Evolutionary conservation across 2,888 invertebrate species (phyloP).

Genomic region (Sminthurides aquaticus): DNA sequence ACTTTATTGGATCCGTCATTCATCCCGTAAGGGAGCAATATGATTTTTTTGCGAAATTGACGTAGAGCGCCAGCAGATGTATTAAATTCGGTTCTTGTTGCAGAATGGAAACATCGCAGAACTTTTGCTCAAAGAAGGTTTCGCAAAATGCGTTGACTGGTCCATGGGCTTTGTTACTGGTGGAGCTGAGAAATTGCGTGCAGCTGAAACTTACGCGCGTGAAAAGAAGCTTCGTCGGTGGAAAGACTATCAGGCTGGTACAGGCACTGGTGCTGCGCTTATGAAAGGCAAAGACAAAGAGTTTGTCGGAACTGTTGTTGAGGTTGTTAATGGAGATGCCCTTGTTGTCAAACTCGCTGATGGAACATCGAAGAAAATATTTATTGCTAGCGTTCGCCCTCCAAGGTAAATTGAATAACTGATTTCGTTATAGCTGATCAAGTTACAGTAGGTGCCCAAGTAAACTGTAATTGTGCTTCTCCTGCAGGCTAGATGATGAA

Average conservation of each 20-base stretch:
- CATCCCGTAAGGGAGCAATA: constrained; percentile 78
- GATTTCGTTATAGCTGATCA: no score
- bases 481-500: constrained; percentile 31
- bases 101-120: constrained; percentile 84
- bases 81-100: constrained; percentile 30
- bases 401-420: constrained; percentile 78
- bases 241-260: constrained; percentile 79
- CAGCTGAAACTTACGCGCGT: constrained; percentile 80
- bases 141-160: constrained; percentile 91
- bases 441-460: no score
- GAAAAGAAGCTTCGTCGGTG: constrained; percentile 78
- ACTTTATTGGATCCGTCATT: constrained; percentile 85
- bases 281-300: constrained; percentile 65
- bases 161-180: constrained; percentile 74
- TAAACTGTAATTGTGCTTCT: no score
- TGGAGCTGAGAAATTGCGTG: constrained; percentile 72
- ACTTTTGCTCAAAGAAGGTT: constrained; percentile 76
- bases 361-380: constrained; percentile 78
- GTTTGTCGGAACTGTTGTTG: constrained; percentile 72
- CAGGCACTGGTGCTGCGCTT: constrained; percentile 46
- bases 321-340: constrained; percentile 91
- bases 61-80: no score
- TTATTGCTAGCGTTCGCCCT: constrained; percentile 89
- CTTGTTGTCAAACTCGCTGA: constrained; percentile 73
- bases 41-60: no score